Evolutionary conservation across 2,797 vertebrate genomes (phyloP), one percentile per base, ranked within the genome.

Genomic region (Sciurus carolinensis): DNA sequence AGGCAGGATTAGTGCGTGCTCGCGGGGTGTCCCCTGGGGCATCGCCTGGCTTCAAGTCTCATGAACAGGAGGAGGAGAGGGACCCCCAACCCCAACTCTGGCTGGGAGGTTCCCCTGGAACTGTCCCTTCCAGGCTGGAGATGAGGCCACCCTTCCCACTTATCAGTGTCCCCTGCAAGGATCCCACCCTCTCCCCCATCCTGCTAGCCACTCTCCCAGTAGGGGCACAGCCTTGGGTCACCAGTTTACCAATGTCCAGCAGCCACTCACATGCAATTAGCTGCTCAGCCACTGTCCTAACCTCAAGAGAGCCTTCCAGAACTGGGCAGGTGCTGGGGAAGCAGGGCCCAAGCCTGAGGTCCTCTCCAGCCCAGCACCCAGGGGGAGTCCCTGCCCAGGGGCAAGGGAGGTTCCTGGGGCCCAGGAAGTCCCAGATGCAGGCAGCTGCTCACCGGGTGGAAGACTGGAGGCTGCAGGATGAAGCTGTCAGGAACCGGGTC

Each of bases 401-500:
- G 22, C 71, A 59, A 54, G 17, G 3, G 28, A 36, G 33, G 13
- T 2, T 22, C 15, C 36, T 7, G 54, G 42, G 39, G 33, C 30
- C 67, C 12, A 47, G 76, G 54, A 80, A n/a, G 15, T 22, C 72
- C 64, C 54, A 33, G 36, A 7, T 6, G 28, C 4, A 14, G 57
- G 26, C 0, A 9, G 36, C 30, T 73, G 96, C 98, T 98, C 96
- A 98, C 98, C 81, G 98, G 98, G 30, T 97, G 82, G 82, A 97
- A 98, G 90, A 95, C 90, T 0, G 98, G 98, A 0, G 98, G 97
- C 96, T 98, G 98, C 83, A 98, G 94, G 67, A 98, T 96, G 94
- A 97, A 97, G 52, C 80, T 44, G 86, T 96, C 97, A 3, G 97
- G 94, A 36, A 96, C 80, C 0, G 92, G 97, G 84, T 97, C 97